Percentiles rank a stretch among this genome's conserved stretches.
phyloP scores from a whole-genome alignment of 2,888 invertebrate genomes.

The Torymus aiolomorphi region DNA sequence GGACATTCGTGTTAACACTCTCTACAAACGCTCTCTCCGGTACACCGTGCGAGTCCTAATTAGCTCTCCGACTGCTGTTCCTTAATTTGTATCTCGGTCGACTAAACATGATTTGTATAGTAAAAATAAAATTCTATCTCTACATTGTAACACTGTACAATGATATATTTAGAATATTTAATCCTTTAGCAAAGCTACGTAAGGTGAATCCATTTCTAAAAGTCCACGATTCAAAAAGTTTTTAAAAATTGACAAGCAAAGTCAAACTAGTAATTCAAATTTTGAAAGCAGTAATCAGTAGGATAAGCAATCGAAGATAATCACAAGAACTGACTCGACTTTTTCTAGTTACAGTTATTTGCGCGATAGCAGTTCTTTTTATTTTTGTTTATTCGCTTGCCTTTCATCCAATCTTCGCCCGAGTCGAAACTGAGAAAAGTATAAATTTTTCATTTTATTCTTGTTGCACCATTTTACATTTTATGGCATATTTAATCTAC shows the following conservation, averaged over 20 bases:
- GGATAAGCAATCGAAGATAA: slow-evolving; percentile 45
- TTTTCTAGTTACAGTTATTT: slow-evolving; percentile 18
- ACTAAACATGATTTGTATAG: slow-evolving; percentile 30
- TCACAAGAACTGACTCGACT: slow-evolving; percentile 23
- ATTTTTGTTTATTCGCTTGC: background rate
- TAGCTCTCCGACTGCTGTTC: slow-evolving; percentile 34
- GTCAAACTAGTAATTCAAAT: background rate
- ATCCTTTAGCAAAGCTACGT: slow-evolving; percentile 22
- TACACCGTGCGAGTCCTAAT: slow-evolving; percentile 17
- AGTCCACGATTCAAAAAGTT: background rate
- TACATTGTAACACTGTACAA: background rate
- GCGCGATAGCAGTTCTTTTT: slow-evolving; percentile 37
- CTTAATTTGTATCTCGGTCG: slow-evolving; percentile 4
- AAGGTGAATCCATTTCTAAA: background rate
- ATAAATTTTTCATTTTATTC: background rate
- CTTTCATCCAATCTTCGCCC: background rate
- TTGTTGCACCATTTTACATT: slow-evolving; percentile 12
- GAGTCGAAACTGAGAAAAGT: no score
- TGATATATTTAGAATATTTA: slow-evolving; percentile 16
- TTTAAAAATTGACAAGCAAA: background rate
- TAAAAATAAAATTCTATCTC: slow-evolving; percentile 43
- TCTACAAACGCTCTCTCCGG: slow-evolving; percentile 22
- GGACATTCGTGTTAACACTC: slow-evolving; percentile 28
- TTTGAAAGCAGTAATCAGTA: slow-evolving; percentile 1
- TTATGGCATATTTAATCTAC: slow-evolving; percentile 42